Percentiles rank a stretch among this genome's conserved stretches.
phyloP scores from a whole-genome alignment of 1,140 invertebrate species.

The Heliconius hermathena region DNA sequence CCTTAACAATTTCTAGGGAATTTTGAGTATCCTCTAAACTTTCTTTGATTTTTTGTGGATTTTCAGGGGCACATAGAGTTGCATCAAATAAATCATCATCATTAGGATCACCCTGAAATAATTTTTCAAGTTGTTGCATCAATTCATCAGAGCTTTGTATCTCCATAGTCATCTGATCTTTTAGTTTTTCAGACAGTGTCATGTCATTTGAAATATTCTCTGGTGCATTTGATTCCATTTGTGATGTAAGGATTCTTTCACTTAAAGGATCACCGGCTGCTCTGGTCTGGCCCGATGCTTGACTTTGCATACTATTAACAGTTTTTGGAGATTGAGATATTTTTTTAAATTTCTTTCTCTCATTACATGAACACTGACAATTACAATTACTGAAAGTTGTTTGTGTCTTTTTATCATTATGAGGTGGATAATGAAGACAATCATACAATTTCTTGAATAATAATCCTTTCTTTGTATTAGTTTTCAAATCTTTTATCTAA shows the following conservation, averaged over 20 bases:
- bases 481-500: constrained; percentile 69
- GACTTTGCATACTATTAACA: not conserved
- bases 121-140: constrained; percentile 64
- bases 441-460: constrained; percentile 64
- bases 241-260: not conserved
- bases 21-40: not conserved
- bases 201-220: constrained; percentile 17
- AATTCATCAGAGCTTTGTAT: constrained; percentile 58
- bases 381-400: constrained; percentile 51
- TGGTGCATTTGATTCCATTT: constrained; percentile 13
- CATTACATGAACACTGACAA: constrained; percentile 61
- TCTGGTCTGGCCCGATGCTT: not conserved
- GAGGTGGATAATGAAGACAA: constrained; percentile 57
- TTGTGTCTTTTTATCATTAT: constrained; percentile 74
- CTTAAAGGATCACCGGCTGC: not conserved
- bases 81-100: constrained; percentile 75
- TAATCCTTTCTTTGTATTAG: constrained; percentile 62
- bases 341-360: constrained; percentile 55
- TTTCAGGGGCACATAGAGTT: constrained; percentile 49
- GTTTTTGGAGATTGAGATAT: constrained; percentile 39
- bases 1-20: constrained; percentile 30
- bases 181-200: constrained; percentile 14
- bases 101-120: constrained; percentile 66
- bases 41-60: constrained; percentile 16
- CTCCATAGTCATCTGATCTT: constrained; percentile 24